Evolutionary conservation across 2,888 invertebrate genomes (phyloP), one percentile per base, ranked within the genome.

Genomic region (Gymnosoma rotundatum): DNA sequence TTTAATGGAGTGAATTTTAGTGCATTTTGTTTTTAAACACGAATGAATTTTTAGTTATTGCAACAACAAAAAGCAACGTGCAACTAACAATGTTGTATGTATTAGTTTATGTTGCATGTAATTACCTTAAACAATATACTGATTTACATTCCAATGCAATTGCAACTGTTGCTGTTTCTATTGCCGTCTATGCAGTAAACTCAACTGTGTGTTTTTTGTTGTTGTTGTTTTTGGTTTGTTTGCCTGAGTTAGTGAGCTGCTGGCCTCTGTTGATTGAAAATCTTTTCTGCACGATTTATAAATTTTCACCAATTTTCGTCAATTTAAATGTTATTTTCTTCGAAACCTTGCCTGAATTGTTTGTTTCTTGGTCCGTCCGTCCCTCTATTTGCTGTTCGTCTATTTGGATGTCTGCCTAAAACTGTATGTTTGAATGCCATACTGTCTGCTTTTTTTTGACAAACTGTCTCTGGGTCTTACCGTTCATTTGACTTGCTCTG

Each of bases 121-220:
- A 90, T 89, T 89, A 90, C 89, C 87, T 84, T 25, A 85, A 74
- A 74, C 78, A 78, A 84, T 81, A 88, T 86, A 87, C 88, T 88
- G 88, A 90, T 90, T 91, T 91, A 91, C 90, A 90, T 91, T 90
- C 91, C 90, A 88, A 86, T 87, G 87, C 88, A 87, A 89, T 89
- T 90, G 90, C 90, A 90, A 90, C 89, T 90, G 90, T 90, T 90
- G 88, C 56, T 72, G 52, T 67, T 81, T 75, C 61, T 64, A 52
- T 52, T 18, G 38, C 32, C 6, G 52, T 61, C n/a, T 16, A n/a
- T 48, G 42, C 12, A 42, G 42, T 5, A 0, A n/a, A 48, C n/a
- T 48, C n/a, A 48, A 48, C n/a, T 48, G 5, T 42, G 42, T 2
- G 42, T 2, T 12, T 8, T 42, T 5, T 32, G 2, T 32, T 32